phyloP scores from a whole-genome alignment of 2,113 vertebrate genomes.

The Cheilinus undulatus region DNA sequence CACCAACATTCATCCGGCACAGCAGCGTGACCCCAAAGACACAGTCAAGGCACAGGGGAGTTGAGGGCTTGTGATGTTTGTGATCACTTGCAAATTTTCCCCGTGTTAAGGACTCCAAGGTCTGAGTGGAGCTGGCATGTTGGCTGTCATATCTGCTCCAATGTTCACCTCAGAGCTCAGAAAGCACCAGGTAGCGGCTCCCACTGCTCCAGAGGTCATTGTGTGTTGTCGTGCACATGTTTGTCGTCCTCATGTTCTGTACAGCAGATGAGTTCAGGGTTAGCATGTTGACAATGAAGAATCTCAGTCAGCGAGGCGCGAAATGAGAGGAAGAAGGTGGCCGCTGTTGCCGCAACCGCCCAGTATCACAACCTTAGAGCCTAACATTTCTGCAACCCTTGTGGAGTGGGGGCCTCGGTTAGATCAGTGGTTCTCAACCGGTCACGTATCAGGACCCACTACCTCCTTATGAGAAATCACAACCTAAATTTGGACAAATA shows the following conservation, averaged over 20 bases:
- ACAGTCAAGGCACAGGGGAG: slow-evolving; percentile 16
- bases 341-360: slow-evolving; percentile 49
- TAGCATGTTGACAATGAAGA: slow-evolving; percentile 77
- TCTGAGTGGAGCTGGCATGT: slow-evolving; percentile 30
- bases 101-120: slow-evolving; percentile 42
- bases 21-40: slow-evolving; percentile 51
- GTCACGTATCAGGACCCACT: too few relatives aligned
- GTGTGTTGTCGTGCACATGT: slow-evolving; percentile 30
- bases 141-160: slow-evolving; percentile 42
- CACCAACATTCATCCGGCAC: slow-evolving; percentile 24
- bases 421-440: too few relatives aligned
- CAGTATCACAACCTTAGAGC: background rate
- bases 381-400: slow-evolving; percentile 9
- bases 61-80: slow-evolving; percentile 26
- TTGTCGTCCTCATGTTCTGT: slow-evolving; percentile 44
- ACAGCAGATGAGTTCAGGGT: slow-evolving; percentile 47
- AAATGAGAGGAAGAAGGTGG: slow-evolving; percentile 75
- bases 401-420: slow-evolving; percentile 9
- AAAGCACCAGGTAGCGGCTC: slow-evolving; percentile 19
- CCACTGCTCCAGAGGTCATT: slow-evolving; percentile 32
- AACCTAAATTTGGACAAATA: too few relatives aligned
- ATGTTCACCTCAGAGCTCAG: slow-evolving; percentile 29
- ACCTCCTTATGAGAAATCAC: too few relatives aligned
- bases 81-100: slow-evolving; percentile 13
- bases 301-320: slow-evolving; percentile 70